Evolutionary conservation across 2,113 vertebrate species (phyloP), one percentile per base, ranked within the genome.

Genomic region (Reinhardtius hippoglossoides): DNA sequence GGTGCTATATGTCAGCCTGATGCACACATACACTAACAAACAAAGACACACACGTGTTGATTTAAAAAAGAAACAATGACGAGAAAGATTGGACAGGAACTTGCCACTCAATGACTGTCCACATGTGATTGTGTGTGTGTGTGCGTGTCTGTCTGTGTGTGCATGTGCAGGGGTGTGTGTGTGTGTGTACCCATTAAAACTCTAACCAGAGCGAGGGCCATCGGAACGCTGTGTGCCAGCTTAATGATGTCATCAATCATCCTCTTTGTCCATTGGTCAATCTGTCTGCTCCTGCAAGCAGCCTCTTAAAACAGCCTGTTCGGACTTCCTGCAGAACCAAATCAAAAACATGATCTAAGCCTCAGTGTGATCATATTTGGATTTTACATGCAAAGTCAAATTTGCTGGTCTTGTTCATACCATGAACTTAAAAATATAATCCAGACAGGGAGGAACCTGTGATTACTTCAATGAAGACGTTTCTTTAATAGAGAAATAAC

Each of bases 221-320:
- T 66, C 67, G 74, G 67, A 89, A 72, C 63, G 57, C 71, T 66
- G 62, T 81, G 76, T 80, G 80, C 76, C 85, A 70, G 74, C 83
- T 84, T 94, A 94, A 94, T 92, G 89, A 88, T 92, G 88, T 93
- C 88, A 93, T 94, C 92, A 90, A 93, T 94, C 91, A 93, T 90
- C 84, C 88, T 62, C 72, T 9, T 48, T 88, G 84, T 88, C 85
- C 87, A 90, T 90, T 91, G 91, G 90, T 92, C 90, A 86, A 61
- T 90, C 81, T 82, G 76, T 88, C 77, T 74, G 67, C 70, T 79
- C 75, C 83, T 79, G 82, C 65, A 78, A 86, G 70, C 78, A 86
- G 87, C 69, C 80, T 75, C 50, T 85, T 86, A 78, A 78, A 87
- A 85, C 70, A 71, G 75, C 58, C 80, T 48, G 59, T 82, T 78